phyloP scores from a whole-genome alignment of 2,113 vertebrate genomes.

The Dicaeum eximium region DNA sequence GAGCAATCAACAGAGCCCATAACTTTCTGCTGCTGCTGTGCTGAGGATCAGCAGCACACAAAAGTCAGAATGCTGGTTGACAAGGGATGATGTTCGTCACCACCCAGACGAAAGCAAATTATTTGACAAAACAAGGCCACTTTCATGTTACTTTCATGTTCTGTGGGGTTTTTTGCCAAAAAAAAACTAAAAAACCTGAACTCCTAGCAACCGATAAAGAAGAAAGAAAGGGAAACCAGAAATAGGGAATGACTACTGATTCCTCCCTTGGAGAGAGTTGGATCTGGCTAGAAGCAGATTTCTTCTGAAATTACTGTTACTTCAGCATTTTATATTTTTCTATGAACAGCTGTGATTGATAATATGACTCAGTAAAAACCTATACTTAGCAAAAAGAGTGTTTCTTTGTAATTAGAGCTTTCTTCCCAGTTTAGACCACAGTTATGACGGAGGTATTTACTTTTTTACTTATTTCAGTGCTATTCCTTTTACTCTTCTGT shows the following conservation, averaged over 20 bases:
- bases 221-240: not conserved
- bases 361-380: slow-evolving; percentile 38
- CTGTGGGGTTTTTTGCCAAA: not conserved
- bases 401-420: slow-evolving; percentile 48
- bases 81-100: not conserved
- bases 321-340: slow-evolving; percentile 39
- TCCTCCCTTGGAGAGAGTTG: not conserved
- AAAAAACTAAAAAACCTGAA: not conserved
- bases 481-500: not conserved
- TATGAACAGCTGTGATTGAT: slow-evolving; percentile 10
- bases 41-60: not conserved
- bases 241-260: not conserved
- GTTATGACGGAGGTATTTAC: not conserved
- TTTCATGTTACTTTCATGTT: not conserved
- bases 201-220: not conserved
- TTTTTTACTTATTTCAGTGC: not conserved
- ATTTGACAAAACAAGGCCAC: not conserved
- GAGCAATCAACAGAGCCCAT: not conserved
- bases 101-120: not conserved
- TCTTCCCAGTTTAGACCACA: slow-evolving; percentile 2
- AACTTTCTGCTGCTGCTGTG: not conserved
- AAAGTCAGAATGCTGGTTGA: not conserved
- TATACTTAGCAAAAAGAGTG: slow-evolving; percentile 46
- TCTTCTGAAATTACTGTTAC: slow-evolving; percentile 33
- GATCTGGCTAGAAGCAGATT: slow-evolving; percentile 5